Conservation (phyloP, 2,888 invertebrate genomes). For the Geophilus truncorum region DNA sequence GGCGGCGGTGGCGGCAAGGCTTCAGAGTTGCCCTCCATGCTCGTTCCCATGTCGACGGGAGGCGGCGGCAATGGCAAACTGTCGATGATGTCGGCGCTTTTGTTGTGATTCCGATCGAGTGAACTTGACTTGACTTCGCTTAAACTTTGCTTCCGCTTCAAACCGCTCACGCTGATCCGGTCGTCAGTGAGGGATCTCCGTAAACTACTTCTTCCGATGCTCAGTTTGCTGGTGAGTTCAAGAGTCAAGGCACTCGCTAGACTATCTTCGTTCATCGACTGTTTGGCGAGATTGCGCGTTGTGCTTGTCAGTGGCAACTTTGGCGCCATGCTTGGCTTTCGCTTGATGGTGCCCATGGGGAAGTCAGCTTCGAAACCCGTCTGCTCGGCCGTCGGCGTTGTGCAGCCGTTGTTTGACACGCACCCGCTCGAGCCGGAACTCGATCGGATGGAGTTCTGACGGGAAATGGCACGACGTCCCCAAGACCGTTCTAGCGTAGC, state of each 20-base stretch:
- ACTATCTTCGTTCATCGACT: constrained; percentile 57
- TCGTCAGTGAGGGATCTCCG: constrained; percentile 40
- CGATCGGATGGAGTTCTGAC: constrained; percentile 58
- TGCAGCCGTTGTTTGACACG: constrained; percentile 60
- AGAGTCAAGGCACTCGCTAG: constrained; percentile 40
- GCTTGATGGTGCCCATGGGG: constrained; percentile 71
- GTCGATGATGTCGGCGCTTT: constrained; percentile 44
- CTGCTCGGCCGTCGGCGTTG: constrained; percentile 57
- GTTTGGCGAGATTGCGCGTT: constrained; percentile 82
- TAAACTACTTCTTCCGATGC: constrained; percentile 44
- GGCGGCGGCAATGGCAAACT: constrained; percentile 65
- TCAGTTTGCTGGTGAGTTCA: constrained; percentile 40
- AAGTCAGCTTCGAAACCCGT: constrained; percentile 52
- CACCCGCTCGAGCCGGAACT: constrained; percentile 82
- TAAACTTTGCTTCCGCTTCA: constrained; percentile 33
- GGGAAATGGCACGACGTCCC: constrained; percentile 48
- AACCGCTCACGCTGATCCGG: constrained; percentile 35
- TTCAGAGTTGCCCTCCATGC: constrained; percentile 37
- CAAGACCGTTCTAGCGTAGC: constrained; percentile 38
- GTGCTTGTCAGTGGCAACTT: constrained; percentile 87
- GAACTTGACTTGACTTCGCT: background rate
- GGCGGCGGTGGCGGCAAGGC: constrained; percentile 45
- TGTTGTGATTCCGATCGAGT: background rate
- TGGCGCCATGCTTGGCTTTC: constrained; percentile 74
- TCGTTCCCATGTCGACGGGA: constrained; percentile 60